Evolutionary conservation across 2,113 vertebrate species (phyloP).

Genomic region (Clupea harengus): DNA sequence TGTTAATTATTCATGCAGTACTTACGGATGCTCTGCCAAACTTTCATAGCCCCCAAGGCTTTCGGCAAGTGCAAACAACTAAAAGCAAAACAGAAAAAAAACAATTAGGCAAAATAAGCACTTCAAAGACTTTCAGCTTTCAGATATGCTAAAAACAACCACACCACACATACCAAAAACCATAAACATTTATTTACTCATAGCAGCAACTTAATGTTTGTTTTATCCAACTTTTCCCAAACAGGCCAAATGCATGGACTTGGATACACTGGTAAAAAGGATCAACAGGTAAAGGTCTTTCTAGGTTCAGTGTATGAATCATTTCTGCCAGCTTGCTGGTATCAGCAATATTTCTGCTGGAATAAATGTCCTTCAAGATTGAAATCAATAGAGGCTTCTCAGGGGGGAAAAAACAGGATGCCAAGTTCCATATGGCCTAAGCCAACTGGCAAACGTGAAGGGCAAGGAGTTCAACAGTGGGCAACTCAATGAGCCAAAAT

Average conservation of each 20-base stretch:
- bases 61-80: conserved; percentile 88
- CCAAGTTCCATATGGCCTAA: neutral
- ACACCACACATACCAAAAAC: neutral
- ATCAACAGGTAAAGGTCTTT: neutral
- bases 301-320: neutral
- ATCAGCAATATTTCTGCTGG: neutral
- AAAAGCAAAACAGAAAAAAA: conserved; percentile 24
- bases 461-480: neutral
- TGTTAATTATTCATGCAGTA: conserved; percentile 41
- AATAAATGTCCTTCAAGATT: neutral
- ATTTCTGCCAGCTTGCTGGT: neutral
- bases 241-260: too few relatives aligned
- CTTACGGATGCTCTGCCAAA: conserved; percentile 95
- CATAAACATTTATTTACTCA: neutral
- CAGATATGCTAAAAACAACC: neutral
- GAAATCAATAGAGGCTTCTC: neutral
- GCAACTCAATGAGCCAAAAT: neutral
- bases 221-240: too few relatives aligned
- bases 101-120: neutral
- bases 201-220: too few relatives aligned
- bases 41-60: conserved; percentile 94
- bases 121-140: neutral
- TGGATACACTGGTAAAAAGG: too few relatives aligned
- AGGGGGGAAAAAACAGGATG: neutral
- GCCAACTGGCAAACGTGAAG: neutral